Evolutionary conservation across 1,140 invertebrate genomes (phyloP).

Genomic region (Caenorhabditis remanei): DNA sequence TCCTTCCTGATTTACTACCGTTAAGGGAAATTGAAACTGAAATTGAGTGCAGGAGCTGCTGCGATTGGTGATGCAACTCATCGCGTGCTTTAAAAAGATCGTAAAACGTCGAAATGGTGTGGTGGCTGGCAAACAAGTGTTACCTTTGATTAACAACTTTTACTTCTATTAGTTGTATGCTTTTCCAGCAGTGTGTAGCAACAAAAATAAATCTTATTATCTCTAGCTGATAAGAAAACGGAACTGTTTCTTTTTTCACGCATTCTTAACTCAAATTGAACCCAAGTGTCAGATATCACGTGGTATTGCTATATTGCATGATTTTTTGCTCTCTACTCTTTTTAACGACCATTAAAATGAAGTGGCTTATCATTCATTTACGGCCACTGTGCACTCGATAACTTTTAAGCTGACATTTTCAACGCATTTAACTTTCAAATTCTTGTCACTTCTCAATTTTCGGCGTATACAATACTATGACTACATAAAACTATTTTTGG

Average conservation of each 20-base stretch:
- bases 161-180: not conserved
- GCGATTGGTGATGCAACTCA: constrained; percentile 29
- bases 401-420: constrained; percentile 46
- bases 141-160: not conserved
- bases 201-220: not conserved
- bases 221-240: not conserved
- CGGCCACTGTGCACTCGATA: constrained; percentile 43
- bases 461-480: not conserved
- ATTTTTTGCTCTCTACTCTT: constrained; percentile 46
- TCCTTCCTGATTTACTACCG: constrained; percentile 41
- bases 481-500: not conserved
- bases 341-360: constrained; percentile 32
- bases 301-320: constrained; percentile 12
- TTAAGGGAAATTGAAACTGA: not conserved
- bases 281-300: not conserved
- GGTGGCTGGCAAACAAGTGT: not conserved
- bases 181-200: not conserved
- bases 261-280: not conserved
- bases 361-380: constrained; percentile 11
- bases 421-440: constrained; percentile 5
- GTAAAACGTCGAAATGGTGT: not conserved
- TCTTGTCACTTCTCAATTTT: not conserved
- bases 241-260: not conserved
- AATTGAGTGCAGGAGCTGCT: not conserved
- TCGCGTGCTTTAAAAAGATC: constrained; percentile 27